phyloP scores from a whole-genome alignment of 2,797 vertebrate genomes.

The Xerus rutilus region DNA sequence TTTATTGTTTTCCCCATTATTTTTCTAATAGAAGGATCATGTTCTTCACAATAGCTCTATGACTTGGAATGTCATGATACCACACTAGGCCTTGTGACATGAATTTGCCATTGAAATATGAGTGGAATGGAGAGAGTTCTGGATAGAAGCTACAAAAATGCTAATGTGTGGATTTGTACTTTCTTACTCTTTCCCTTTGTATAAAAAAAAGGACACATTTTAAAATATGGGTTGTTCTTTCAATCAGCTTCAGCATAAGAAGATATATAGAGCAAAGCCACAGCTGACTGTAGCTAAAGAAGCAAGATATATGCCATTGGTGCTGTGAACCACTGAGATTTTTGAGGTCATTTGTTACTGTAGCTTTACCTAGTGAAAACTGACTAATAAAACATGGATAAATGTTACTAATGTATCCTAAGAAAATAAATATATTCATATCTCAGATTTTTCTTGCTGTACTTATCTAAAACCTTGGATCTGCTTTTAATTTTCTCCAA shows the following conservation, averaged over 20 bases:
- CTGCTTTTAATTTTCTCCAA: neutral
- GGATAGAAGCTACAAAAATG: neutral
- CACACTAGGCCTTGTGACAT: neutral
- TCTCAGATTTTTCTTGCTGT: neutral
- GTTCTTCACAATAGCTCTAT: neutral
- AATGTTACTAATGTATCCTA: neutral
- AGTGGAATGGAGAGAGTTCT: neutral
- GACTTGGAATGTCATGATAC: neutral
- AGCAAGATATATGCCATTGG: neutral
- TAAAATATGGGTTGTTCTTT: neutral
- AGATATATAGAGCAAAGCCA: neutral
- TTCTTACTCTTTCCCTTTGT: neutral
- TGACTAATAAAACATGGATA: neutral
- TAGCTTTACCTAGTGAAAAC: neutral
- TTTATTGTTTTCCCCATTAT: neutral
- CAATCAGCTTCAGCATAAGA: neutral
- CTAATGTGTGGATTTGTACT: neutral
- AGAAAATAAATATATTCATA: slow-evolving; percentile 21
- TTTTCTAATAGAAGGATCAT: slow-evolving; percentile 2
- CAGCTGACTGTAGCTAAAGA: neutral
- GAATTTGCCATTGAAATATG: neutral
- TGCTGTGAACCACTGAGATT: neutral
- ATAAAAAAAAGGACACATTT: slow-evolving; percentile 33
- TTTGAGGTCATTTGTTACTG: neutral
- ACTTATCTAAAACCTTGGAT: neutral